phyloP scores from a whole-genome alignment of 1,140 invertebrate species.

The Leptinotarsa undecemlineata region DNA sequence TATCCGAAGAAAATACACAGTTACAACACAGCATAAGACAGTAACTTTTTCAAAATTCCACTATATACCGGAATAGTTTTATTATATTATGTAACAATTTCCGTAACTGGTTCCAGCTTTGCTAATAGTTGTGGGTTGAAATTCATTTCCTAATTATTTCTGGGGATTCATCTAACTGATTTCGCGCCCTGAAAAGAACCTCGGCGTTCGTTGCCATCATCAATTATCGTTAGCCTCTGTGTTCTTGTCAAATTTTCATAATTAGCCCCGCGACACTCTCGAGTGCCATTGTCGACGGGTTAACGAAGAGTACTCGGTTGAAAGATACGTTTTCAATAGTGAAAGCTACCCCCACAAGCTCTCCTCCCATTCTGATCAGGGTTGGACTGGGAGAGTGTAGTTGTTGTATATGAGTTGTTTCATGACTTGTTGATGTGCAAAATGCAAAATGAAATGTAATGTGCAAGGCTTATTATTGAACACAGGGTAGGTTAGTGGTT shows the following conservation, averaged over 20 bases:
- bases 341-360: not conserved
- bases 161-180: conserved; percentile 51
- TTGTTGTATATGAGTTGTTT: no score
- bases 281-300: conserved; percentile 45
- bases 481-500: no score
- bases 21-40: no score
- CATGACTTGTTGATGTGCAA: no score
- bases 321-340: conserved; percentile 46
- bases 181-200: conserved; percentile 42
- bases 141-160: conserved; percentile 50
- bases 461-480: no score
- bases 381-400: no score
- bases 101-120: conserved; percentile 47
- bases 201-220: conserved; percentile 33
- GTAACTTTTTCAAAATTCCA: no score
- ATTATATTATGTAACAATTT: no score
- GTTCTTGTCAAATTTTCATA: conserved; percentile 50
- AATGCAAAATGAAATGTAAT: no score
- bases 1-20: no score
- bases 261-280: conserved; percentile 46
- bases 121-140: conserved; percentile 51
- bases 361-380: no score
- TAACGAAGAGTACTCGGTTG: conserved; percentile 46
- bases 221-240: conserved; percentile 45
- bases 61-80: no score